Evolutionary conservation across 1,140 invertebrate genomes (phyloP), one percentile per base, ranked within the genome.

Genomic region (Intoshia linei): DNA sequence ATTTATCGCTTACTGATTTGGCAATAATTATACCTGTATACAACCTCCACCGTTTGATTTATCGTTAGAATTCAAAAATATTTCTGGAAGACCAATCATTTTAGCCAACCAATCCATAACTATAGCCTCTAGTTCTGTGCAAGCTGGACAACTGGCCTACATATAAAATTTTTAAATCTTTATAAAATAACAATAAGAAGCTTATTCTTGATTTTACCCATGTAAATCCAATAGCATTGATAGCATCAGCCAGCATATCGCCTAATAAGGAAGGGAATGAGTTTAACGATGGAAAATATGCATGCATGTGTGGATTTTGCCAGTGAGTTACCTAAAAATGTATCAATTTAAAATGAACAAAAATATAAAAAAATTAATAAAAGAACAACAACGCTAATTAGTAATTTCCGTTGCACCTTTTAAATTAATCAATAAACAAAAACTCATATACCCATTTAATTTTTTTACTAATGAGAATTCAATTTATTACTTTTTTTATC

Each of bases 281-380:
- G 35, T 57, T 62, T n/a, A 62, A 44, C 11, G 61, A 58, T 1
- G 60, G 61, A 47, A 63, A 63, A 41, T 62, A 61, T 10, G 57
- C 60, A 45, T 62, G 61, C 59, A 63, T 62, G 38, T 61, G 49
- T 3, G 59, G 58, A 44, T 55, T 62, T 54, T 87, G 79, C 83
- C 83, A 92, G 50, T 90, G 81, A 3, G 79, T 84, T 1, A 68
- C 56, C 66, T 68, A 38, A 15, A 50, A 39, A 38, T 39, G 17
- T 34, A 39, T n/a, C n/a, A n/a, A n/a, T n/a, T n/a, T n/a, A n/a
- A n/a, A n/a, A n/a, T n/a, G n/a, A n/a, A n/a, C n/a, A n/a, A n/a
- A n/a, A n/a, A n/a, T n/a, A n/a, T n/a, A n/a, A n/a, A n/a, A n/a
- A n/a, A n/a, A n/a, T n/a, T n/a, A n/a, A n/a, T n/a, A n/a, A n/a